phyloP scores from a whole-genome alignment of 2,797 vertebrate species.

The Premnoplex brunnescens region DNA sequence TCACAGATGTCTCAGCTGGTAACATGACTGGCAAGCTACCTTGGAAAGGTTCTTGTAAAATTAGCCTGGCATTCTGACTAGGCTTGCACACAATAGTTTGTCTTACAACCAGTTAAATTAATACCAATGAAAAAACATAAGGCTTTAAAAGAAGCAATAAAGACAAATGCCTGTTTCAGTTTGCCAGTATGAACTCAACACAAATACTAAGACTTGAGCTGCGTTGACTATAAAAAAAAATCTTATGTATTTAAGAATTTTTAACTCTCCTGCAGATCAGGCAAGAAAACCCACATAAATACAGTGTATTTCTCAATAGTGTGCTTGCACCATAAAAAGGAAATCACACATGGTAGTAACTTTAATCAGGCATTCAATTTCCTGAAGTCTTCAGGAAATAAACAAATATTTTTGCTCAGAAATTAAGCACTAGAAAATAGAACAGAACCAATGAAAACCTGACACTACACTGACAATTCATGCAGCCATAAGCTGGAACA shows the following conservation, averaged over 20 bases:
- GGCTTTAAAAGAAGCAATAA: background rate
- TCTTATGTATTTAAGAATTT: background rate
- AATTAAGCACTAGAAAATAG: constrained; percentile 1
- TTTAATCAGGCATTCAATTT: background rate
- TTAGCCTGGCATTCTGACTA: background rate
- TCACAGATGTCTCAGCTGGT: background rate
- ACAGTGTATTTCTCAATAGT: background rate
- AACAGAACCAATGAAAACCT: background rate
- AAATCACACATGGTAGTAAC: background rate
- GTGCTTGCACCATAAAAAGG: background rate
- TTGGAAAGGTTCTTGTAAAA: background rate
- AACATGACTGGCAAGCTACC: background rate
- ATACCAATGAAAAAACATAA: background rate
- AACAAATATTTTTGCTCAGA: background rate
- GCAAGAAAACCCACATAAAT: background rate
- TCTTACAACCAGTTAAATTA: background rate
- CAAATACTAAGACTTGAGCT: background rate
- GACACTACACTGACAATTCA: background rate
- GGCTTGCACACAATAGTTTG: background rate
- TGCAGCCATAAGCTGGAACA: background rate
- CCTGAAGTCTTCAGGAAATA: background rate
- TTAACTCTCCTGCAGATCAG: background rate
- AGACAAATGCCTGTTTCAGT: background rate
- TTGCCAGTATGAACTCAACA: background rate
- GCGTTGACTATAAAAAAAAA: background rate